phyloP scores from a whole-genome alignment of 1,140 invertebrate species.

The Drosophila sp. region DNA sequence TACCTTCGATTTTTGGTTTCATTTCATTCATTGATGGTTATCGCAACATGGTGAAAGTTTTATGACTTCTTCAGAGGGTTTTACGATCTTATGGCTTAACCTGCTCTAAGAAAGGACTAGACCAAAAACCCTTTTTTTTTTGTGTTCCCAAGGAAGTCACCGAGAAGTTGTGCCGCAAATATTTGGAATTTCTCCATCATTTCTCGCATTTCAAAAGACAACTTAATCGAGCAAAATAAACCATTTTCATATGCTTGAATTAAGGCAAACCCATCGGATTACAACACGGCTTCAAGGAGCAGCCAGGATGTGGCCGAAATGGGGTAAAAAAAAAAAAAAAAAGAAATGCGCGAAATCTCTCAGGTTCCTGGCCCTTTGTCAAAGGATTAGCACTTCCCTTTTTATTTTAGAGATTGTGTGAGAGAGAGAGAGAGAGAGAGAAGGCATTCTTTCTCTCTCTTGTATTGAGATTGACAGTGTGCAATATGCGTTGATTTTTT shows the following conservation, averaged over 20 bases:
- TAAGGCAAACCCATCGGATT: constrained; percentile 78
- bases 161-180: not conserved
- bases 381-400: constrained; percentile 79
- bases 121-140: not conserved
- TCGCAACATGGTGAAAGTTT: constrained; percentile 73
- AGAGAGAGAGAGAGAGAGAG: constrained; percentile 23
- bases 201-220: constrained; percentile 68
- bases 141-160: no score
- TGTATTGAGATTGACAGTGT: constrained; percentile 68
- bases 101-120: constrained; percentile 3
- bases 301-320: not conserved
- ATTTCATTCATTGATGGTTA: constrained; percentile 62
- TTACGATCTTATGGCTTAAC: constrained; percentile 51
- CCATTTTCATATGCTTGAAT: constrained; percentile 80
- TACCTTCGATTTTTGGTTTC: constrained; percentile 52
- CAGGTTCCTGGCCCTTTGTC: constrained; percentile 62
- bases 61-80: constrained; percentile 38
- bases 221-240: constrained; percentile 83
- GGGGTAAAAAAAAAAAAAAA: not conserved
- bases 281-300: constrained; percentile 50
- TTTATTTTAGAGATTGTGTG: constrained; percentile 6
- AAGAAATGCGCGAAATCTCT: constrained; percentile 67
- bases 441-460: not conserved
- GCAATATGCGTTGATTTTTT: constrained; percentile 83
- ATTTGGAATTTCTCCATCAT: not conserved